phyloP scores from a whole-genome alignment of 2,797 vertebrate genomes.

The Chelonia mydas region DNA sequence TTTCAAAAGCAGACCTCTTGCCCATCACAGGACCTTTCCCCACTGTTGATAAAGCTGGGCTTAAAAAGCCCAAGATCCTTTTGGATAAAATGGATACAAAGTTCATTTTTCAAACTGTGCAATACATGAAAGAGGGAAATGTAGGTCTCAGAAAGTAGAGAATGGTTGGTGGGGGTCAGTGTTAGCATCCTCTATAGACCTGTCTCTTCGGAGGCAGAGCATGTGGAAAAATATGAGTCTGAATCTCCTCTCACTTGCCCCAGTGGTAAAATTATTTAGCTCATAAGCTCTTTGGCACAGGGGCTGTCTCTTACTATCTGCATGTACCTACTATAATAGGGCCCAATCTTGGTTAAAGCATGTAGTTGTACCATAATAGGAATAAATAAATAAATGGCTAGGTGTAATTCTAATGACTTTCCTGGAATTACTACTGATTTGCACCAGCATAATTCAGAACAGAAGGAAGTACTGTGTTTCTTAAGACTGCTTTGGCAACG shows the following conservation, averaged over 20 bases:
- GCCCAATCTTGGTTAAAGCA: not conserved
- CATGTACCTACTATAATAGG: not conserved
- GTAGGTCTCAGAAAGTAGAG: not conserved
- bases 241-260: not conserved
- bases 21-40: constrained; percentile 64
- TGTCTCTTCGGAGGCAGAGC: not conserved
- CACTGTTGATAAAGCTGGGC: constrained; percentile 48
- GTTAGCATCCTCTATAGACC: not conserved
- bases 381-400: not conserved
- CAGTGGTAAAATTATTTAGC: not conserved
- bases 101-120: not conserved
- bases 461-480: not conserved
- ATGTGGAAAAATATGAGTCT: not conserved
- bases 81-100: constrained; percentile 8
- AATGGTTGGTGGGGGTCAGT: not conserved
- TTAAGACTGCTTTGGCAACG: not conserved
- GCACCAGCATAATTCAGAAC: not conserved
- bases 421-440: not conserved
- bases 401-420: not conserved
- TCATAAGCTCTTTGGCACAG: not conserved
- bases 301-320: not conserved
- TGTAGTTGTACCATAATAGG: not conserved
- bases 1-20: constrained; percentile 70
- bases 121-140: not conserved
- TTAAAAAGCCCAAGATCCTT: not conserved